These are phyloP conservation scores for Plusia festucae DNA, from an alignment of 2,888 invertebrate genomes.

Conservation along the genomic window DNA sequence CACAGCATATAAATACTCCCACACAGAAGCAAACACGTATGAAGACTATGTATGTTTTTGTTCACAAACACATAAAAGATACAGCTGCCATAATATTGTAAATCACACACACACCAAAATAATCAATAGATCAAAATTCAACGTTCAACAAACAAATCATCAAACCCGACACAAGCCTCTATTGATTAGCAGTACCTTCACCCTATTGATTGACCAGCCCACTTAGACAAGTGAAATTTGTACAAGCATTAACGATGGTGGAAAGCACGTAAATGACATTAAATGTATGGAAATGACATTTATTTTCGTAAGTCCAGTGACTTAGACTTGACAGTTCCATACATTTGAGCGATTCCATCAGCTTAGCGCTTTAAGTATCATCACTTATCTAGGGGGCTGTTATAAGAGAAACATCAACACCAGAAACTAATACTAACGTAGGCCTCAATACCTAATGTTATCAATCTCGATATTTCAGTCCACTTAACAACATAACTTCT, in stretches of 20 bases:
- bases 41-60: too few species aligned
- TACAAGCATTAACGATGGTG: too few species aligned
- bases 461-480: slow-evolving; percentile 43
- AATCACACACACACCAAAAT: slow-evolving; percentile 18
- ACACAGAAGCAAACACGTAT: neutral
- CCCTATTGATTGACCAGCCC: slow-evolving; percentile 23
- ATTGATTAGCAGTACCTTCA: slow-evolving; percentile 52
- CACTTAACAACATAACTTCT: slow-evolving; percentile 63
- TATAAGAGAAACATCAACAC: slow-evolving; percentile 47
- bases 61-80: neutral
- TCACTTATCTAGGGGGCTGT: too few species aligned
- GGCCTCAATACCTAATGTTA: slow-evolving; percentile 38
- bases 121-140: slow-evolving; percentile 21
- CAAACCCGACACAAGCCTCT: slow-evolving; percentile 23
- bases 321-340: too few species aligned
- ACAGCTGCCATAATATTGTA: neutral
- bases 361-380: too few species aligned
- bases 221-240: too few species aligned
- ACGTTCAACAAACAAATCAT: neutral
- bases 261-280: too few species aligned
- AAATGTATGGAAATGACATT: too few species aligned
- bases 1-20: neutral
- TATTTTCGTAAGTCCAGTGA: too few species aligned
- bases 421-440: slow-evolving; percentile 38
- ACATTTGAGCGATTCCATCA: too few species aligned